A percentile compares a stretch with the other conserved stretches of the same genome.
phyloP scores from a whole-genome alignment of 2,113 vertebrate species.

The Microtus richardsoni region DNA sequence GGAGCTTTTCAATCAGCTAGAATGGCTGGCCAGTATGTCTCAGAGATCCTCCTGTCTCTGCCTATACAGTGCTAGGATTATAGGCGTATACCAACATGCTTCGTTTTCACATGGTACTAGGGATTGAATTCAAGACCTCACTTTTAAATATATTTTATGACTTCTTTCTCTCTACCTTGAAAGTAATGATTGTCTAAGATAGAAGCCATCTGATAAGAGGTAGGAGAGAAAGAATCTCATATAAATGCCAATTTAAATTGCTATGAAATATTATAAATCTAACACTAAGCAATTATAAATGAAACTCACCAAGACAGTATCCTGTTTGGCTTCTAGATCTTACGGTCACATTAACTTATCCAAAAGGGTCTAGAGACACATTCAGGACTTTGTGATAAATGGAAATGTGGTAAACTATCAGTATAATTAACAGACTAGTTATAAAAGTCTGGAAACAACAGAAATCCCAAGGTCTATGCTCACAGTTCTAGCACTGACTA shows the following conservation, averaged over 20 bases:
- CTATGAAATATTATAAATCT: constrained; percentile 14
- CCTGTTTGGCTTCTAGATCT: constrained; percentile 5
- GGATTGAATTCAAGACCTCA: background rate
- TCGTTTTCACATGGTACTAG: background rate
- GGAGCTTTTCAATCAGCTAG: background rate
- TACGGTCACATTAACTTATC: background rate
- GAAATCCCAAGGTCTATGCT: background rate
- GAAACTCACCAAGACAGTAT: background rate
- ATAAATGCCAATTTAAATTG: background rate
- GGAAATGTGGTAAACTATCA: background rate
- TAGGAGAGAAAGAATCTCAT: background rate
- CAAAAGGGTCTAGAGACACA: constrained; percentile 22
- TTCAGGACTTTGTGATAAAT: background rate
- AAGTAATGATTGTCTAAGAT: background rate
- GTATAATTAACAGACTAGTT: background rate
- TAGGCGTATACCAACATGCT: no score
- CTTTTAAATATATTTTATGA: background rate
- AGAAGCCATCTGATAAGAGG: background rate
- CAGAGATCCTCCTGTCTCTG: background rate
- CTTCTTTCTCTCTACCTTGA: background rate
- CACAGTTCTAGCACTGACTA: background rate
- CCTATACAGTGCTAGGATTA: background rate
- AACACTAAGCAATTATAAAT: constrained; percentile 26
- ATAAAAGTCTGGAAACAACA: background rate
- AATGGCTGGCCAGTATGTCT: background rate